Evolutionary conservation across 2,888 invertebrate species (phyloP).

Genomic region (Pelosia muscerda): DNA sequence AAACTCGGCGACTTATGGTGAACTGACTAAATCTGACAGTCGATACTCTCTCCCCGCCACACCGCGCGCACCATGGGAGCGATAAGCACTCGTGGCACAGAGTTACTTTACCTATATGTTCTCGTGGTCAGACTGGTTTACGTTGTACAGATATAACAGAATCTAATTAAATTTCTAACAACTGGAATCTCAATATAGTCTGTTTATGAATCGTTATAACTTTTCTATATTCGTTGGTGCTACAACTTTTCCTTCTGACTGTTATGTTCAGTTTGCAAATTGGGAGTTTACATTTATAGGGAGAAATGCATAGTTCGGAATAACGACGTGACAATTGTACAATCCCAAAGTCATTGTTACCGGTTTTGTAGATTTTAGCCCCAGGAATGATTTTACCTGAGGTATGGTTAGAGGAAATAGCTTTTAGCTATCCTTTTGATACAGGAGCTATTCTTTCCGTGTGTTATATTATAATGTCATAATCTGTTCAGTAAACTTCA

Average conservation of each 20-base stretch:
- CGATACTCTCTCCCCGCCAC: too few relatives aligned
- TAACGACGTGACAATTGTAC: background rate
- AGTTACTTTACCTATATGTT: too few relatives aligned
- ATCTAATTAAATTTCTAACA: background rate
- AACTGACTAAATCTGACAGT: too few relatives aligned
- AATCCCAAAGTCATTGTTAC: background rate
- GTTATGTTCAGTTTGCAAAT: background rate
- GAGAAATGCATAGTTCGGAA: background rate
- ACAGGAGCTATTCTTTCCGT: too few relatives aligned
- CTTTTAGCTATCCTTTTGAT: too few relatives aligned
- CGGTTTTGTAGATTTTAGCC: background rate
- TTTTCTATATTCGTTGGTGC: background rate
- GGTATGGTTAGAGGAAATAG: background rate
- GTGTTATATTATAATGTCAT: too few relatives aligned
- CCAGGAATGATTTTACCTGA: background rate
- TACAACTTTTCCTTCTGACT: background rate
- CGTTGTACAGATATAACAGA: background rate
- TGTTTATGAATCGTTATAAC: background rate
- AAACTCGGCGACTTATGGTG: too few relatives aligned
- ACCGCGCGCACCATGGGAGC: too few relatives aligned
- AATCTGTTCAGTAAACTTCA: too few relatives aligned
- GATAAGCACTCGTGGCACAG: too few relatives aligned
- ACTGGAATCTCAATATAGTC: background rate
- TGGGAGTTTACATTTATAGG: background rate
- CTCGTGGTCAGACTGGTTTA: too few relatives aligned